Evolutionary conservation across 2,797 vertebrate genomes (phyloP).

Genomic region (Buphagus erythrorhynchus): DNA sequence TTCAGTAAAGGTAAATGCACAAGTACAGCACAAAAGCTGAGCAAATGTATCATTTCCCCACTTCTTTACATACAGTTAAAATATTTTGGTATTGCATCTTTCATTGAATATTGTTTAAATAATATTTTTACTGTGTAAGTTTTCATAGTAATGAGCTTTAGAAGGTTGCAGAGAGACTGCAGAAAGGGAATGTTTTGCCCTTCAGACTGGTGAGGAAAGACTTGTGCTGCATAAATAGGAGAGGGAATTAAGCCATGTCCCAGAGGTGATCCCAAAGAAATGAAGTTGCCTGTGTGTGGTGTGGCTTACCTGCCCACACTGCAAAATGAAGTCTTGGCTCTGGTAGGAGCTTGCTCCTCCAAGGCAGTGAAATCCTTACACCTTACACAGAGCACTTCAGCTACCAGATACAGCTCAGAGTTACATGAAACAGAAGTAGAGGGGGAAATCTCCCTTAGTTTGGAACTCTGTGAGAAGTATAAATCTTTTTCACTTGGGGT

Average conservation of each 20-base stretch:
- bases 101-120: not conserved
- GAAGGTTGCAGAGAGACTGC: not conserved
- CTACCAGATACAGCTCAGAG: not conserved
- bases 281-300: not conserved
- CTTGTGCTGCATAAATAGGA: not conserved
- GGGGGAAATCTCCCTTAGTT: not conserved
- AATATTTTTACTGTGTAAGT: not conserved
- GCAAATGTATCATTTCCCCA: not conserved
- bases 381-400: not conserved
- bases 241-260: not conserved
- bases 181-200: not conserved
- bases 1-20: not conserved
- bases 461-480: not conserved
- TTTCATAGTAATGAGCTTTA: not conserved
- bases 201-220: not conserved
- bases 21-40: not conserved
- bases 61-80: not conserved
- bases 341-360: not conserved
- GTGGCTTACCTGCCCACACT: not conserved
- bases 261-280: not conserved
- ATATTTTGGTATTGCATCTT: not conserved
- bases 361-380: not conserved
- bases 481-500: not conserved
- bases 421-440: not conserved
- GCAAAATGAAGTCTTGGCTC: not conserved